Evolutionary conservation across 1,140 invertebrate species (phyloP).

Genomic region (Cryptotermes secundus): DNA sequence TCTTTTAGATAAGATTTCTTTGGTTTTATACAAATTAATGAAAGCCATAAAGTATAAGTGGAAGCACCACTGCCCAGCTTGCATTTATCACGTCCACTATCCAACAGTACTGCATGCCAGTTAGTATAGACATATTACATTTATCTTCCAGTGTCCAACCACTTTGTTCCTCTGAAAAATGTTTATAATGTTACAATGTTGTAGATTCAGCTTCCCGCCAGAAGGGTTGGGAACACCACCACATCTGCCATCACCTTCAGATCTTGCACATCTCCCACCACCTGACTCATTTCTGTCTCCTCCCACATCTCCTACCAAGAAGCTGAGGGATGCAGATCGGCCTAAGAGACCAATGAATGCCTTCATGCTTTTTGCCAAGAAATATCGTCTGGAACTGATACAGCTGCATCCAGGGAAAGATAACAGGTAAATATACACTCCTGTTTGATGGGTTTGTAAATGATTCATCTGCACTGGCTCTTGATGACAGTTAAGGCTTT

Average conservation of each 20-base stretch:
- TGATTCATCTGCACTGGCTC: too few relatives aligned
- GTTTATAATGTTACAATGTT: slow-evolving; percentile 12
- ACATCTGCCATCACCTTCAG: slow-evolving; percentile 24
- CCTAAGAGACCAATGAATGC: slow-evolving; percentile 58
- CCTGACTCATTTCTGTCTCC: slow-evolving; percentile 37
- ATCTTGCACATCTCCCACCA: background rate
- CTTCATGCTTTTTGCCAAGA: slow-evolving; percentile 60
- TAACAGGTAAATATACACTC: slow-evolving; percentile 52
- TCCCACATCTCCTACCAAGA: slow-evolving; percentile 39
- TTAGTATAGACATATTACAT: too few relatives aligned
- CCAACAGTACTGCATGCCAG: too few relatives aligned
- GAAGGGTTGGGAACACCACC: slow-evolving; percentile 29
- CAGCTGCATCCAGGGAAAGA: slow-evolving; percentile 58
- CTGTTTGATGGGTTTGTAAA: too few relatives aligned
- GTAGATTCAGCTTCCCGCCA: slow-evolving; percentile 40
- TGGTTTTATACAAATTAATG: too few relatives aligned
- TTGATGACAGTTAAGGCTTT: too few relatives aligned
- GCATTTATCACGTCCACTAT: too few relatives aligned
- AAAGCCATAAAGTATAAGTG: too few relatives aligned
- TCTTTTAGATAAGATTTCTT: too few relatives aligned
- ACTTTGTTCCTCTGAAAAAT: too few relatives aligned
- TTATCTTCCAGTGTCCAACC: too few relatives aligned
- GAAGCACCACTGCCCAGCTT: too few relatives aligned
- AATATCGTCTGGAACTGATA: slow-evolving; percentile 53
- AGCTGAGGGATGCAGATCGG: slow-evolving; percentile 36